Evolutionary conservation across 2,888 invertebrate genomes (phyloP), one percentile per base, ranked within the genome.

Genomic region (Eupithecia dodoneata): DNA sequence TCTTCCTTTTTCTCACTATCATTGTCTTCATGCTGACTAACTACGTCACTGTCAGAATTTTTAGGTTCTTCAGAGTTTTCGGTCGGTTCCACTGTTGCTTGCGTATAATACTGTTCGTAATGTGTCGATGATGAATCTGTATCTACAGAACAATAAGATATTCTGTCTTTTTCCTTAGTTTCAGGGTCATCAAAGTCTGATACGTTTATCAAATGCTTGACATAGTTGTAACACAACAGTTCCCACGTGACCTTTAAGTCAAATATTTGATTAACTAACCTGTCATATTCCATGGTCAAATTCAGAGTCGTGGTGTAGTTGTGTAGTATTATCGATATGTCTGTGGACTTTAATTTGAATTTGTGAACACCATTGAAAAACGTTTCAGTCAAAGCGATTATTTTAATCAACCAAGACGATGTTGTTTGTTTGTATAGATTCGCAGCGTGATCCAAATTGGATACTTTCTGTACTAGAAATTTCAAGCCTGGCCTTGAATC

Each of bases 351-450:
- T 82, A 97, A 91, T 85, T 96, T 95, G 82, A 97, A 97, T 80
- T 95, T 96, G 55, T 96, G 94, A 71, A 97, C 96, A 49, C 97
- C 97, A 83, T 96, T 96, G 65, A 98, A 95, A 88, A 98, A 98
- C 79, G 98, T 96, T 88, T 99, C 98, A 55, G 99, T 97, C 65
- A 99, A 92, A 0, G 98, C 97, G 79, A 98, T 97, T 73, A 98
- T 97, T 91, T 98, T 97, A 41, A 99, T 97, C 65, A 98, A 97
- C 97, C 98, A 98, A 0, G 98, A 97, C 0, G 98, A 98, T 52
- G 98, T 98, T 12, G 98, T 98, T 92, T 99, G 99, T 79, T 97
- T 97, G 89, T 98, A 98, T n/a, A 98, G 94, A 91, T 98, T 98
- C 2, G 98, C 98, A 5, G 98, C 98, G 84, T 97, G 96, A 78